These are phyloP conservation scores for Musca domestica DNA, from an alignment of 1,140 invertebrate genomes.

Conservation along the genomic window DNA sequence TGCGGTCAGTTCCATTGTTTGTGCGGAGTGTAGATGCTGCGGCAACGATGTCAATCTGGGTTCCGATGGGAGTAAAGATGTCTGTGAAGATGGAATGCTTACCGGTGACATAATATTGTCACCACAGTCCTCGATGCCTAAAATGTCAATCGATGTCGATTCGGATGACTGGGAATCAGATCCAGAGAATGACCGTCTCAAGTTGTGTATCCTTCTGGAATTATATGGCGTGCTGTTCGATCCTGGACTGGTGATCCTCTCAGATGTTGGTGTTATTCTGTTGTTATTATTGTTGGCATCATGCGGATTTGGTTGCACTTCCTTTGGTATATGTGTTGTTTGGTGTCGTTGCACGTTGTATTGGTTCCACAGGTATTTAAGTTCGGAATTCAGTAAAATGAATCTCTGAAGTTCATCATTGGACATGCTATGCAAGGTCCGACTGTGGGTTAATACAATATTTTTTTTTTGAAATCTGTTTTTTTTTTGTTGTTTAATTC, in stretches of 20 bases:
- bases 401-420: conserved; percentile 7
- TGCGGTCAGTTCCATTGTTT: conserved; percentile 9
- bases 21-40: too few species aligned
- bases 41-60: too few species aligned
- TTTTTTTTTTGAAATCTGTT: too few species aligned
- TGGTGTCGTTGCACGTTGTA: conserved; percentile 15
- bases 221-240: too few species aligned
- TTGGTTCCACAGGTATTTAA: neutral
- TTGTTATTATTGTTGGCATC: conserved; percentile 13
- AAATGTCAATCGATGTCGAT: neutral
- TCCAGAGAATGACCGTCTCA: too few species aligned
- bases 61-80: neutral
- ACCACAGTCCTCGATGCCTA: neutral
- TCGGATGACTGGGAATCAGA: neutral
- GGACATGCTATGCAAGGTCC: neutral
- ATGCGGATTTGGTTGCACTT: neutral
- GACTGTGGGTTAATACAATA: too few species aligned
- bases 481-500: too few species aligned
- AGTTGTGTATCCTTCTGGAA: too few species aligned
- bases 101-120: conserved; percentile 8
- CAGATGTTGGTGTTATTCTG: too few species aligned
- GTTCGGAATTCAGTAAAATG: neutral
- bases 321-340: neutral
- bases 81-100: conserved; percentile 8
- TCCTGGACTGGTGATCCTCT: too few species aligned